Evolutionary conservation across 2,888 invertebrate genomes (phyloP).

Genomic region (Tanypteryx hageni): DNA sequence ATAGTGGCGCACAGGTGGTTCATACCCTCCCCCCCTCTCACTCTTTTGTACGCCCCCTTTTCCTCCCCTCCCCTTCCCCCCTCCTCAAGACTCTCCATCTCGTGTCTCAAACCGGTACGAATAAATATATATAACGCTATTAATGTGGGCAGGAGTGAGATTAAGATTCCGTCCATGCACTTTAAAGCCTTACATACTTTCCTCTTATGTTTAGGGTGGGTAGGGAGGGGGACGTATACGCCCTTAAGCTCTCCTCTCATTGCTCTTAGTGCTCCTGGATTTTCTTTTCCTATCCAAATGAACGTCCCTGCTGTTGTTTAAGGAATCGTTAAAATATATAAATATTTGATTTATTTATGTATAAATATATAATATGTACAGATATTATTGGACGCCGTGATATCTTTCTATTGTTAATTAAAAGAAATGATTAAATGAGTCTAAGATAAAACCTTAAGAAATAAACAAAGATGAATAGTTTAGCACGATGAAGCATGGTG

Average conservation of each 20-base stretch:
- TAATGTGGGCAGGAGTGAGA: slow-evolving; percentile 61
- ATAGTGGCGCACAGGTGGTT: slow-evolving; percentile 53
- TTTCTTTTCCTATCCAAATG: neutral
- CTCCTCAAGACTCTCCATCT: slow-evolving; percentile 44
- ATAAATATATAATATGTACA: no score
- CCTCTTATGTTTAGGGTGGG: slow-evolving; percentile 47
- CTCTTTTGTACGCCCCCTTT: neutral
- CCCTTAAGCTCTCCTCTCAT: neutral
- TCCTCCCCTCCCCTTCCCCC: neutral
- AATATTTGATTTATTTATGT: no score
- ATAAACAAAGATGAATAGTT: no score
- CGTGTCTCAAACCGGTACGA: slow-evolving; percentile 61
- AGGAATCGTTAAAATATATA: no score
- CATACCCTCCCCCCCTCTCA: neutral
- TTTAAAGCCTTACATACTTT: slow-evolving; percentile 63
- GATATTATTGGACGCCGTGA: no score
- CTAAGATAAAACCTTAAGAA: no score
- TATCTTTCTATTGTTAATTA: no score
- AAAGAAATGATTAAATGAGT: no score
- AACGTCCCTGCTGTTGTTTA: neutral
- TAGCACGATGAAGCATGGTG: no score
- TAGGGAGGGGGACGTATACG: neutral
- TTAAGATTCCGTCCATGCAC: slow-evolving; percentile 61
- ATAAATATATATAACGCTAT: slow-evolving; percentile 63
- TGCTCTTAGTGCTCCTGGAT: neutral